Base-by-base conservation (phyloP, 2,113 vertebrate genomes). In the Puma concolor region DNA sequence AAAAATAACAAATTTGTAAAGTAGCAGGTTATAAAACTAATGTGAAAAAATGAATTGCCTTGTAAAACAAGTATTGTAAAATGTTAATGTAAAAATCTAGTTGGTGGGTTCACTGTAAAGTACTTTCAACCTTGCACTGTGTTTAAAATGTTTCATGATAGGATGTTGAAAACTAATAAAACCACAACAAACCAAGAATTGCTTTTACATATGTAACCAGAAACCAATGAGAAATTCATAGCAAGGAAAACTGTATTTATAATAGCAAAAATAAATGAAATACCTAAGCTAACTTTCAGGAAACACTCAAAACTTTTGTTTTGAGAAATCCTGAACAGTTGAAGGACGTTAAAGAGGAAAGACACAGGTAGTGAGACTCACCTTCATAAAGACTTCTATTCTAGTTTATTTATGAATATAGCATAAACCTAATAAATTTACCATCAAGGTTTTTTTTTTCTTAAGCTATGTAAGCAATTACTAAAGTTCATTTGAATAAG, bases 11-110 rank as follows among this genome's bases (percentile, higher is more conserved):
- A 63, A 87, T 89, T 89, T 95, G 3, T 84, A 76, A 93, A 97
- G 87, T 87, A 94, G 82, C 48, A 80, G 67, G 67, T 90, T 96
- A 80, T 66, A 92, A 97, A 97, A 72, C 82, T 93, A 95, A 94
- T 91, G 67, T 85, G 80, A 91, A 38, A 91, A 98, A 86, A 85
- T 41, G 71, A 93, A 97, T 85, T 52, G 8, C 54, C 52, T 95
- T 97, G 41, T 89, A 86, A 95, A 85, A 8, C 94, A 97, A 91
- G 33, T 86, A 38, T 15, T 54, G 31, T 60, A 80, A 84, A 86
- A 74, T 27, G 41, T 66, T 63, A 60, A n/a, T 79, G 9, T 33
- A 48, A 93, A 48, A 77, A 33, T 41, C 63, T 87, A 50, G 50
- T 81, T 69, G 31, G 7, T 88, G 38, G 54, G 27, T n/a, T 94